phyloP scores from a whole-genome alignment of 1,140 invertebrate genomes.

The Rhopalosiphum padi region DNA sequence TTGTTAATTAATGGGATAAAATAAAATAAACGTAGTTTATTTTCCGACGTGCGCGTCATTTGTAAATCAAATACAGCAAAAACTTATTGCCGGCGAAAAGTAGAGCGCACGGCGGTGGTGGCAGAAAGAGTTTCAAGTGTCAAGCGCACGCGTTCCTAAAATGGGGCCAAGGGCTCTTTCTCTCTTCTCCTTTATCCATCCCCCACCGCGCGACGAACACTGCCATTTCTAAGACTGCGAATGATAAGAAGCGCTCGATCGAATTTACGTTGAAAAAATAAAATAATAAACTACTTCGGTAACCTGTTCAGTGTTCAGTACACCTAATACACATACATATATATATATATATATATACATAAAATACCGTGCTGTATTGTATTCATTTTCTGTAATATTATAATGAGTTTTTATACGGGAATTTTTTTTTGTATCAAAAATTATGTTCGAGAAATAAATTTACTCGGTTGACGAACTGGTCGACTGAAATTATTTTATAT shows the following conservation, averaged over 20 bases:
- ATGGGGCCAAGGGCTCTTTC: conserved; percentile 51
- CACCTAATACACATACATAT: too few relatives aligned
- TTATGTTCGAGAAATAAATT: not conserved
- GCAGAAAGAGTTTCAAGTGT: conserved; percentile 37
- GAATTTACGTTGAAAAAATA: not conserved
- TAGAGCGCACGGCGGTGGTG: not conserved
- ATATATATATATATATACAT: not conserved
- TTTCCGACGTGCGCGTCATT: not conserved
- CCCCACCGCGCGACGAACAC: not conserved
- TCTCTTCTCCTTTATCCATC: not conserved
- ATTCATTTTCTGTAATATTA: not conserved
- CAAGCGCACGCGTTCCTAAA: conserved; percentile 55
- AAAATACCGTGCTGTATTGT: not conserved
- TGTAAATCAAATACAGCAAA: conserved; percentile 33
- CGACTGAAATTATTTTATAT: not conserved
- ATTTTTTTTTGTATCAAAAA: not conserved
- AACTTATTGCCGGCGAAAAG: not conserved
- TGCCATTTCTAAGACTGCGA: not conserved
- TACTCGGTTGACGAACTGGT: not conserved
- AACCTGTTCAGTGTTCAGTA: not conserved
- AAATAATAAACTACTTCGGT: not conserved
- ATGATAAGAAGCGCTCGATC: conserved; percentile 19
- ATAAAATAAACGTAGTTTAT: not conserved
- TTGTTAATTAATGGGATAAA: not conserved
- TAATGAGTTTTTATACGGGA: not conserved